Conservation (phyloP, 2,888 invertebrate species). For the Synergus laeviventris region DNA sequence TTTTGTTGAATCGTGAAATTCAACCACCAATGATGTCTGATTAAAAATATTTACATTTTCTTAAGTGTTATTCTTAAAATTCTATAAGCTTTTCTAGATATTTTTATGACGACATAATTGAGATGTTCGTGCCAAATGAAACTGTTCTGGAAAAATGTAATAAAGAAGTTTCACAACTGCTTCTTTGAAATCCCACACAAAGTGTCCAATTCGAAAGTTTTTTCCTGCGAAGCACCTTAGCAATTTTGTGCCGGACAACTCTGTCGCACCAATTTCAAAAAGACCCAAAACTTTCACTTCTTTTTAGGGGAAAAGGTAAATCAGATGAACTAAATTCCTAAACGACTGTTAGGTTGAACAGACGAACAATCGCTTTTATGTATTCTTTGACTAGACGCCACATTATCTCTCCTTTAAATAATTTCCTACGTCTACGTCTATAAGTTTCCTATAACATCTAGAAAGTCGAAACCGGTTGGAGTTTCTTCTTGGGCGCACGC, state of each 20-base stretch:
- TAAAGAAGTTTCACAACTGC: background rate
- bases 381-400: slow-evolving; percentile 7
- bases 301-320: background rate
- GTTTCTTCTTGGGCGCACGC: background rate
- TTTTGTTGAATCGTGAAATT: no score
- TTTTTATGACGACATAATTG: background rate
- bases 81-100: background rate
- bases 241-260: slow-evolving; percentile 11
- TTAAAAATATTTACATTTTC: background rate
- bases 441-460: background rate
- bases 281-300: slow-evolving; percentile 29
- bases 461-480: background rate
- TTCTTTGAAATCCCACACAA: slow-evolving; percentile 19
- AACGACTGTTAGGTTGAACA: slow-evolving; percentile 12
- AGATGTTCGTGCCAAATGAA: background rate
- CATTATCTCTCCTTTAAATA: slow-evolving; percentile 23
- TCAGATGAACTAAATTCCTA: slow-evolving; percentile 25
- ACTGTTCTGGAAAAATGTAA: slow-evolving; percentile 14
- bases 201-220: slow-evolving; percentile 26
- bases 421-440: background rate
- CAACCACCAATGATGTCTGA: no score
- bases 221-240: slow-evolving; percentile 6
- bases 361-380: background rate
- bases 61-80: background rate
- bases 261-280: slow-evolving; percentile 19